Base-by-base conservation (phyloP, 2,797 vertebrate genomes). In the Syngnathus acus region DNA sequence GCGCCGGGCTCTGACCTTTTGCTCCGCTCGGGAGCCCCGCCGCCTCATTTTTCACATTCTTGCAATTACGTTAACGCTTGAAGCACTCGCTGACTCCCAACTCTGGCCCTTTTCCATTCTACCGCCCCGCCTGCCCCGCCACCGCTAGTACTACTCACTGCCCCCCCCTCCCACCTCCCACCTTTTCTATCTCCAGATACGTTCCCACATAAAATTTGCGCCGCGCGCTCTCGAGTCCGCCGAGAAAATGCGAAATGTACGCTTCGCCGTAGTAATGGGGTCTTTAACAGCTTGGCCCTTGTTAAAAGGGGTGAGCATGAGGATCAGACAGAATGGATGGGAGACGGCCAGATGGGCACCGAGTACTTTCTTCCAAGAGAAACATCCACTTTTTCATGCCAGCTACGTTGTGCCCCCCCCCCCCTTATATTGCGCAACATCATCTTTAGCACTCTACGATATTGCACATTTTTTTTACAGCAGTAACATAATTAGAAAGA, bases 1-100 rank as follows among this genome's bases (percentile, higher is more conserved):
- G 92, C 93, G 93, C 91, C 93, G 91, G 84, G 84, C 93, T 93
- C 91, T 96, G 95, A 97, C 94, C 95, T 96, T 96, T 95, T 82
- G 72, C 90, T 96, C 91, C 80, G 90, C 93, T 95, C 92, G 93
- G 93, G 92, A 95, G 93, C 93, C 90, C 92, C 89, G 90, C 92
- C 81, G 93, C 95, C 94, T 96, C 94, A 96, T 98, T 98, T 97
- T 96, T 96, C 94, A 97, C 93, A 98, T 98, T 98, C 95, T 96
- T 97, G 93, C 94, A 95, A 95, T 98, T 95, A 95, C 91, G 93
- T 96, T 97, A 96, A 96, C 93, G 95, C 95, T 97, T 94, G 93
- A 96, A 94, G 94, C 93, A 90, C 93, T 95, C 75, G 91, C 93
- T 94, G 92, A 85, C 86, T 86, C 83, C 92, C 89, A 90, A 91